phyloP scores from a whole-genome alignment of 2,888 invertebrate genomes.

The Orthosia gothica region DNA sequence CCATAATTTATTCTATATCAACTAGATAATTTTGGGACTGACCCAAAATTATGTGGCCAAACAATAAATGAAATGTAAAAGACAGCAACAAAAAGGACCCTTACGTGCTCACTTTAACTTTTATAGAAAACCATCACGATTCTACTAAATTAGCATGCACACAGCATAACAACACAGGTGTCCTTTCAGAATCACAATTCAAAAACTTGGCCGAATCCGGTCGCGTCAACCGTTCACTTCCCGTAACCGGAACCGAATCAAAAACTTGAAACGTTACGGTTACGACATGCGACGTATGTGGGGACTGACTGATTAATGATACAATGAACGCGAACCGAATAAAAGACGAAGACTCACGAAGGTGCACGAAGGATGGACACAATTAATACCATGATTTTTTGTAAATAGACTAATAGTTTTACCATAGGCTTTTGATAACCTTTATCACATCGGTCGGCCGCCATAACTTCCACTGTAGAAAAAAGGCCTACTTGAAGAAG shows the following conservation, averaged over 20 bases:
- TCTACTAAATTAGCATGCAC: slow-evolving; percentile 47
- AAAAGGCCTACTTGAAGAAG: too few relatives aligned
- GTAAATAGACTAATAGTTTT: too few relatives aligned
- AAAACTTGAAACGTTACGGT: slow-evolving; percentile 54
- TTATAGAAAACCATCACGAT: slow-evolving; percentile 16
- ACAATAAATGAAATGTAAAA: background rate
- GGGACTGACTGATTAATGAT: slow-evolving; percentile 36
- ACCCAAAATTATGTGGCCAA: background rate
- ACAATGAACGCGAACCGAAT: slow-evolving; percentile 16
- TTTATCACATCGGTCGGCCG: background rate
- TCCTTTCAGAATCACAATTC: slow-evolving; percentile 58
- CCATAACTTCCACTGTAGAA: too few relatives aligned
- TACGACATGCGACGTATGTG: slow-evolving; percentile 16
- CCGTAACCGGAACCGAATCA: slow-evolving; percentile 61
- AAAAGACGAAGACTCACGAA: slow-evolving; percentile 14
- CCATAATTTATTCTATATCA: too few relatives aligned
- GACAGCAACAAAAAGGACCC: background rate
- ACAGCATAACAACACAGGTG: slow-evolving; percentile 46
- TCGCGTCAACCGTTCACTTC: slow-evolving; percentile 60
- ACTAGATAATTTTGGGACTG: too few relatives aligned
- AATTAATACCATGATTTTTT: background rate
- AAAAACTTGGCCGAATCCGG: slow-evolving; percentile 58
- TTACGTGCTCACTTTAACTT: background rate
- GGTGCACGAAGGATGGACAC: background rate
- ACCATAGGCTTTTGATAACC: background rate